Conservation (phyloP, 2,113 vertebrate species). For the Paramormyrops kingsleyae region DNA sequence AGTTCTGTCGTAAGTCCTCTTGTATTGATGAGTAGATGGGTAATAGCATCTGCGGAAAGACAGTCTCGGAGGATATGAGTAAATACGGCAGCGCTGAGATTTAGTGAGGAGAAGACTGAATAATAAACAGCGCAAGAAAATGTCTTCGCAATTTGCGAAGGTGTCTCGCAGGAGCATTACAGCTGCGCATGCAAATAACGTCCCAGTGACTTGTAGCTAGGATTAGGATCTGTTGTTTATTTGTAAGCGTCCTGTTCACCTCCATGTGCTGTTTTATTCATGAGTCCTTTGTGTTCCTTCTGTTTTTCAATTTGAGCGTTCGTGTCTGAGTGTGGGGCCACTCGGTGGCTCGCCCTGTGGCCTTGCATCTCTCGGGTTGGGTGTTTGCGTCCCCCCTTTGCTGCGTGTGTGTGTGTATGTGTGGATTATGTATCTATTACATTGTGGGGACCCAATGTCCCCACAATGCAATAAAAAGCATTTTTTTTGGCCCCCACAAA, state of each 20-base stretch:
- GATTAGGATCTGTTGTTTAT: neutral
- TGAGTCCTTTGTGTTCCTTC: neutral
- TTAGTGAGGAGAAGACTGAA: neutral
- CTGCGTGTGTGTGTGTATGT: too few relatives aligned
- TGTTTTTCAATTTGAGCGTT: neutral
- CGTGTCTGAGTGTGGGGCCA: neutral
- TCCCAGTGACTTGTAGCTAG: neutral
- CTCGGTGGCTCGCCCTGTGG: neutral
- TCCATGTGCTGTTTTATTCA: neutral
- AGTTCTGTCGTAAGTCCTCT: neutral
- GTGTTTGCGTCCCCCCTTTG: neutral
- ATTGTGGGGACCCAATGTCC: too few relatives aligned
- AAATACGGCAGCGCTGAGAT: neutral
- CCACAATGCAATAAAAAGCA: too few relatives aligned
- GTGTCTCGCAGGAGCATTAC: neutral
- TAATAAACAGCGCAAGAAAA: neutral
- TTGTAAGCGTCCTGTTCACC: neutral
- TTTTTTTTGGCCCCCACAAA: too few relatives aligned
- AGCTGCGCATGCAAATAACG: neutral
- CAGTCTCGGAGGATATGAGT: neutral
- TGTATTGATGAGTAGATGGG: neutral
- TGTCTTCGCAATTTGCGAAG: neutral
- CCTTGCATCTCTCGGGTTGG: neutral
- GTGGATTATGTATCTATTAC: too few relatives aligned
- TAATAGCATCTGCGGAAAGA: neutral